These are phyloP conservation scores for Rissa tridactyla DNA, from an alignment of 2,113 vertebrate species.

Conservation along the genomic window DNA sequence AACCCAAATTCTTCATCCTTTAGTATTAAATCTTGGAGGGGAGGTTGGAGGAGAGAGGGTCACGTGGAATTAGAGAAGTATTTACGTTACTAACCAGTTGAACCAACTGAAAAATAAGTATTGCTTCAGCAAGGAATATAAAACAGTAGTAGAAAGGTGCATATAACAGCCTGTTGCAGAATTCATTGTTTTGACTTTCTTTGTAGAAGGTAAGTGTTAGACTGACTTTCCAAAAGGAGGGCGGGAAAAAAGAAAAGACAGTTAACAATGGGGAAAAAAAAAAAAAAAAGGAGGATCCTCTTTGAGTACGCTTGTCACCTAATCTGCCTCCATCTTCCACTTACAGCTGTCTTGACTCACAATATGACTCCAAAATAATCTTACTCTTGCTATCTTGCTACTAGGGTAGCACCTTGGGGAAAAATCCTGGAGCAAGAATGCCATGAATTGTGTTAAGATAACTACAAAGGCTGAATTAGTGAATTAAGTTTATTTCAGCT, in stretches of 20 bases:
- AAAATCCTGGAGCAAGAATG: background rate
- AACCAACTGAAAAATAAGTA: background rate
- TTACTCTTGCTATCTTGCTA: background rate
- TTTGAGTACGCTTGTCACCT: background rate
- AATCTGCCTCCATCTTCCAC: background rate
- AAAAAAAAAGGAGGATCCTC: background rate
- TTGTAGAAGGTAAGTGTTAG: background rate
- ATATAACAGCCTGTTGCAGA: background rate
- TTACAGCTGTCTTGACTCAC: background rate
- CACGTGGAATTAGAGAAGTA: background rate
- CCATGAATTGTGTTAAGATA: background rate
- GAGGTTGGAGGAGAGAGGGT: background rate
- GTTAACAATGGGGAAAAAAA: background rate
- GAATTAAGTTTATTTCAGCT: background rate
- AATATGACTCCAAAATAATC: background rate
- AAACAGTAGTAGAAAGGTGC: background rate
- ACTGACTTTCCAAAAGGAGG: background rate
- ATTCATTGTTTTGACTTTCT: background rate
- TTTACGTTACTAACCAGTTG: background rate
- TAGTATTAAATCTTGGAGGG: background rate
- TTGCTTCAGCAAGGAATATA: background rate
- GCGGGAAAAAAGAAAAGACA: background rate
- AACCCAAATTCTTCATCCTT: background rate
- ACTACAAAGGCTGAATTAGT: background rate
- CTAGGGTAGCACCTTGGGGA: background rate